A percentile compares a stretch with the other conserved stretches of the same genome.
phyloP scores from a whole-genome alignment of 2,113 vertebrate species.

The Rhodinocichla rosea region DNA sequence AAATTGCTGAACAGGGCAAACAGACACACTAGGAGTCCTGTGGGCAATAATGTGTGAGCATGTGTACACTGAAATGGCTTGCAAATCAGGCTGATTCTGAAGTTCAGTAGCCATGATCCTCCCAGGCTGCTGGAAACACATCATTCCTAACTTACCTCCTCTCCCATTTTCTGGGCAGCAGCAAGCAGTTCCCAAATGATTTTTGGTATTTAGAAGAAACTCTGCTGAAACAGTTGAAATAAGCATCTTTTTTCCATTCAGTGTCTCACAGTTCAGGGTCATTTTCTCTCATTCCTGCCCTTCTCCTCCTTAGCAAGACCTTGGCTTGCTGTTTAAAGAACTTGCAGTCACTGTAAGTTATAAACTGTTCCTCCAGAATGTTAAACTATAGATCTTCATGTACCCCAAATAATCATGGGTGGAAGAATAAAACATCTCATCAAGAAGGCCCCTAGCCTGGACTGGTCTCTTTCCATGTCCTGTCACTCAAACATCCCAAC shows the following conservation, averaged over 20 bases:
- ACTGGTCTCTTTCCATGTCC: neutral
- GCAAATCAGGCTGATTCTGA: neutral
- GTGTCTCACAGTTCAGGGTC: conserved; percentile 16
- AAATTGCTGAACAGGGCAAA: neutral
- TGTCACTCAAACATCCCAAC: neutral
- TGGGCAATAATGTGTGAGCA: neutral
- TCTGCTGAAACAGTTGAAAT: neutral
- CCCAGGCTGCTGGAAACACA: neutral
- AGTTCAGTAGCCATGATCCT: neutral
- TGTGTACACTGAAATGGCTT: neutral
- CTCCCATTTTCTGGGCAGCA: neutral
- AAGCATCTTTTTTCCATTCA: neutral
- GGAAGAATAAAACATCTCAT: neutral
- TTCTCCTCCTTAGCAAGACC: conserved; percentile 12
- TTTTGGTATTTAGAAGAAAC: neutral
- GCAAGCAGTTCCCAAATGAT: neutral
- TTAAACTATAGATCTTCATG: neutral
- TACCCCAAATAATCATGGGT: neutral
- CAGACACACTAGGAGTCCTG: neutral
- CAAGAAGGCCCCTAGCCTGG: neutral
- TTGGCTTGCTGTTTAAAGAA: conserved; percentile 55
- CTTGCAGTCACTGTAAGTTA: neutral
- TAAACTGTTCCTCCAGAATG: conserved; percentile 8
- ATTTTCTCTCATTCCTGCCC: neutral
- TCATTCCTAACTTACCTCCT: neutral